phyloP scores from a whole-genome alignment of 1,140 invertebrate genomes.

The Sycophila sp. region DNA sequence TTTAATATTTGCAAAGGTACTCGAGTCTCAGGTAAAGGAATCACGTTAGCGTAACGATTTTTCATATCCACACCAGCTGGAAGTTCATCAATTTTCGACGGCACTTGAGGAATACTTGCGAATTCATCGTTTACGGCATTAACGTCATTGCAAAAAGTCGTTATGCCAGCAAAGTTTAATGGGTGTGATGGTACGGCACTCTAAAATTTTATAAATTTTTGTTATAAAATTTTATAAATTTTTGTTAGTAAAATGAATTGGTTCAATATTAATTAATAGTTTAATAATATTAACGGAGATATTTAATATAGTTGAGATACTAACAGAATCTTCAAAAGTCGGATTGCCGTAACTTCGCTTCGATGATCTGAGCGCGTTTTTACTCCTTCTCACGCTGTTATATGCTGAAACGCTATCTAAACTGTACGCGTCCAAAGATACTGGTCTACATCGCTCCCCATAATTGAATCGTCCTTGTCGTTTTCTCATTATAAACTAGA shows the following conservation, averaged over 20 bases:
- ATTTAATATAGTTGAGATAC: constrained; percentile 47
- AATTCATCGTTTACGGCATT: constrained; percentile 82
- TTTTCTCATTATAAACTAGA: constrained; percentile 76
- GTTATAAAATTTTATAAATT: too few relatives aligned
- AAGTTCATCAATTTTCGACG: constrained; percentile 81
- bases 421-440: constrained; percentile 88
- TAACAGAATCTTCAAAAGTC: constrained; percentile 90
- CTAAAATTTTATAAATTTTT: too few relatives aligned
- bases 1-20: constrained; percentile 77
- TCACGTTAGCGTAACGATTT: constrained; percentile 93
- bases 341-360: constrained; percentile 91
- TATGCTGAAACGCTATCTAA: constrained; percentile 89
- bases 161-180: constrained; percentile 78
- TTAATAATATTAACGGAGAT: too few relatives aligned
- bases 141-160: constrained; percentile 78
- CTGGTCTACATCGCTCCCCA: constrained; percentile 85
- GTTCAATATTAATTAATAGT: constrained; percentile 1
- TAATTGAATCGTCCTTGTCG: constrained; percentile 76
- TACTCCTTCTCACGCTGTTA: constrained; percentile 79
- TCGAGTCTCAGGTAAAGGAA: constrained; percentile 89
- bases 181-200: constrained; percentile 74
- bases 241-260: constrained; percentile 6
- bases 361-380: constrained; percentile 78
- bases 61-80: constrained; percentile 88
- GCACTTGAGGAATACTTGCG: constrained; percentile 79